Conservation (phyloP, 2,113 vertebrate genomes). For the Gavia stellata region DNA sequence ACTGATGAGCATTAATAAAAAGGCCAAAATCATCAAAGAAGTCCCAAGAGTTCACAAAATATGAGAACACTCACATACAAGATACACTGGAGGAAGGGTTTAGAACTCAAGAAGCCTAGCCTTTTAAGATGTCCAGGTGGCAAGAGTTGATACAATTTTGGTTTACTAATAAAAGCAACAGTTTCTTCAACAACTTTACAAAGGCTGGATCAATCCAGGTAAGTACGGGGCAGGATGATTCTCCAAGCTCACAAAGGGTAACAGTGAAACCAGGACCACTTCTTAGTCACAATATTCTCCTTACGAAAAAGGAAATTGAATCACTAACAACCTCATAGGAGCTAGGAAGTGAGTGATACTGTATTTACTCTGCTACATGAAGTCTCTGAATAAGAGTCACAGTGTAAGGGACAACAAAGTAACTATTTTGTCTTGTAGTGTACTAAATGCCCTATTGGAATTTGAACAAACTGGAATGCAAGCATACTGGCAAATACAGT, state of each 20-base stretch:
- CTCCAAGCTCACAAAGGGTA: neutral
- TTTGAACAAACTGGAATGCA: neutral
- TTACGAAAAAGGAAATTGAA: neutral
- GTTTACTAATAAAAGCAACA: neutral
- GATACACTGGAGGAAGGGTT: neutral
- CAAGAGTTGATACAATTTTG: neutral
- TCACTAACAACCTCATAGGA: neutral
- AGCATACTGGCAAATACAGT: neutral
- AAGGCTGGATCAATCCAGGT: neutral
- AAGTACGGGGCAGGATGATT: neutral
- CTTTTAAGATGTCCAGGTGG: neutral
- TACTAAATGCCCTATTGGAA: neutral
- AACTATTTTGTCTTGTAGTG: neutral
- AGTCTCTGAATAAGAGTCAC: neutral
- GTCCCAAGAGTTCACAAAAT: neutral
- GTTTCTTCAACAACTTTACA: neutral
- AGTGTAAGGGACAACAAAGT: neutral
- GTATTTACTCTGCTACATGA: neutral
- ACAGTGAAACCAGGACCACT: neutral
- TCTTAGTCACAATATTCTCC: neutral
- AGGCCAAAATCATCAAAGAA: neutral
- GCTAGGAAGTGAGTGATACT: neutral
- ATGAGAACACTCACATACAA: neutral
- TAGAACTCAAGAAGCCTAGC: neutral
- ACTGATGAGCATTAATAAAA: neutral